phyloP scores from a whole-genome alignment of 2,797 vertebrate genomes.

The Champsocephalus esox region DNA sequence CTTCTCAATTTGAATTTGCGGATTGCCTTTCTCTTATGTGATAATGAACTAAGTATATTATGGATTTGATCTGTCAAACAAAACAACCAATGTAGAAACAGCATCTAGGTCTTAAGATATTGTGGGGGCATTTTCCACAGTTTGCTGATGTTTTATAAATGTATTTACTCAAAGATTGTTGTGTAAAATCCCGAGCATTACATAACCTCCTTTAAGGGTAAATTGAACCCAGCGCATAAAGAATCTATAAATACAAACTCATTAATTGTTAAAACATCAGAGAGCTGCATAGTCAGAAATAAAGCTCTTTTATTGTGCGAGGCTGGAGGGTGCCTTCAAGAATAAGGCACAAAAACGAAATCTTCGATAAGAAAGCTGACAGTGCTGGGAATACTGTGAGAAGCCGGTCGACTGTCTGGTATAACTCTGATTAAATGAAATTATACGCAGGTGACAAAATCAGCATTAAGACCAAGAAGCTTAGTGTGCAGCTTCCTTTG shows the following conservation, averaged over 20 bases:
- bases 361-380: conserved; percentile 25
- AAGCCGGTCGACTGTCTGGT: conserved; percentile 15
- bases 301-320: background rate
- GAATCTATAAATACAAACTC: conserved; percentile 47
- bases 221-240: conserved; percentile 16
- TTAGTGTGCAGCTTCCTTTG: conserved; percentile 32
- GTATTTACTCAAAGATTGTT: background rate
- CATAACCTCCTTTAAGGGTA: conserved; percentile 10
- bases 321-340: conserved; percentile 19
- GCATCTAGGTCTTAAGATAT: background rate
- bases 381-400: conserved; percentile 25
- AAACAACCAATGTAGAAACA: background rate
- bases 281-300: conserved; percentile 35
- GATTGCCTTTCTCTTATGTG: background rate
- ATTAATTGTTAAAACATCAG: conserved; percentile 55
- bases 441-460: conserved; percentile 34
- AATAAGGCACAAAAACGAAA: conserved; percentile 10
- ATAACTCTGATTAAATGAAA: conserved; percentile 31
- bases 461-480: conserved; percentile 22
- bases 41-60: background rate
- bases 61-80: background rate
- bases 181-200: conserved; percentile 11
- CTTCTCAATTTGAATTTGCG: background rate
- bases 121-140: background rate
- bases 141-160: background rate